Base-by-base conservation (phyloP, 1,140 invertebrate genomes). In the Aplysia californica region DNA sequence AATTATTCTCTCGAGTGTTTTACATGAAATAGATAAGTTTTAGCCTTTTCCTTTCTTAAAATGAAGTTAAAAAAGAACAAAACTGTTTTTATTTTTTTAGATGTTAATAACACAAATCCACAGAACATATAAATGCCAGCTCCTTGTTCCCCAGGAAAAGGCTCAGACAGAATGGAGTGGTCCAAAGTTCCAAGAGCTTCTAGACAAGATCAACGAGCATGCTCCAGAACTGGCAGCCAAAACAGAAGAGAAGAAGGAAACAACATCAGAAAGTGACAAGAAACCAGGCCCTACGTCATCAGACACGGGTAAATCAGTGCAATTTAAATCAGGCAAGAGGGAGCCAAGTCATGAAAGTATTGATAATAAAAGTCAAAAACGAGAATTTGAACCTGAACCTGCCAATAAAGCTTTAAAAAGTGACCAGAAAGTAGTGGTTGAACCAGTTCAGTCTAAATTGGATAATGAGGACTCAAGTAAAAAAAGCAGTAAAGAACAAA, bases 91-190 rank as follows among this genome's bases (percentile, higher is more conserved):
- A 29, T 35, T 15, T 66, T 66, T 23, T 15, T 10, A 36, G 15
- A n/a, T 10, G 15, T 66, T 33, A 29, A 66, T 10, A 33, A n/a
- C 10, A 29, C 23, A 66, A 29, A 15, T 15, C 15, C 15, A 66
- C 15, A 23, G 10, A 36, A 10, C 10, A 66, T 66, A 10, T 36
- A 66, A 6, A 10, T 66, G 21, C n/a, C 4, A 69, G 21, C 29
- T 26, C 26, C 29, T 3, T 71, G 26, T 35, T 23, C 18, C n/a
- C 33, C 56, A 72, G 21, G 80, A 86, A 67, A 75, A 78, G 23
- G 6, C 41, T 6, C 83, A 86, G 75, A 68, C 76, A n/a, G 79
- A 44, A 56, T 86, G 84, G 84, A 65, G 58, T 29, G 84, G 84
- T 15, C 44, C 72, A 23, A 75, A 82, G 41, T 80, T 83, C 73